Conservation (phyloP, 2,888 invertebrate species). For the Euzophera pinguis region DNA sequence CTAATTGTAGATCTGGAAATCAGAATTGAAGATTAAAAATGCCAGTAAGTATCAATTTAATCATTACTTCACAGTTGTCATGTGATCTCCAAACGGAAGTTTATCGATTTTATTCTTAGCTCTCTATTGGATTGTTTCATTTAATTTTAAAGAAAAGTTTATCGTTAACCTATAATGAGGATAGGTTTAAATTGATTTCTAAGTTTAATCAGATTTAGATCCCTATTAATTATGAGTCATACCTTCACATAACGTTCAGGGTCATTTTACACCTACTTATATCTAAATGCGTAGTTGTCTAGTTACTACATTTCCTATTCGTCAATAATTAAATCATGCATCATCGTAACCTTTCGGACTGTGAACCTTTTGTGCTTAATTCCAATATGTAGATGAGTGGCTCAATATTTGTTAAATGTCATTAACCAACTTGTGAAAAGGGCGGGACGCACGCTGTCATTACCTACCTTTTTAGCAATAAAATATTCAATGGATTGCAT, state of each 20-base stretch:
- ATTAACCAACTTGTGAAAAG: background rate
- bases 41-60: constrained; percentile 62
- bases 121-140: background rate
- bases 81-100: constrained; percentile 36
- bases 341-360: background rate
- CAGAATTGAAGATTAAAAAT: constrained; percentile 40
- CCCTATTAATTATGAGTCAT: constrained; percentile 1
- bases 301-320: constrained; percentile 6
- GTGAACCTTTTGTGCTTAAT: background rate
- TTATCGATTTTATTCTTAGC: background rate
- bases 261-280: constrained; percentile 22
- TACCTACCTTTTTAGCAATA: too few species aligned
- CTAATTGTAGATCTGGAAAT: too few species aligned
- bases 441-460: constrained; percentile 6
- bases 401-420: background rate
- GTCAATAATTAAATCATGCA: constrained; percentile 6
- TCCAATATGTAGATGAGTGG: background rate
- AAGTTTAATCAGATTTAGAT: too few species aligned
- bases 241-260: constrained; percentile 20
- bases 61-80: constrained; percentile 34
- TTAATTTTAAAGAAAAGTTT: background rate
- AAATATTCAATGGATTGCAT: background rate
- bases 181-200: background rate
- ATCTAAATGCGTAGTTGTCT: constrained; percentile 19
- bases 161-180: background rate